phyloP scores from a whole-genome alignment of 2,888 invertebrate species.

The Cephus sareptanus region DNA sequence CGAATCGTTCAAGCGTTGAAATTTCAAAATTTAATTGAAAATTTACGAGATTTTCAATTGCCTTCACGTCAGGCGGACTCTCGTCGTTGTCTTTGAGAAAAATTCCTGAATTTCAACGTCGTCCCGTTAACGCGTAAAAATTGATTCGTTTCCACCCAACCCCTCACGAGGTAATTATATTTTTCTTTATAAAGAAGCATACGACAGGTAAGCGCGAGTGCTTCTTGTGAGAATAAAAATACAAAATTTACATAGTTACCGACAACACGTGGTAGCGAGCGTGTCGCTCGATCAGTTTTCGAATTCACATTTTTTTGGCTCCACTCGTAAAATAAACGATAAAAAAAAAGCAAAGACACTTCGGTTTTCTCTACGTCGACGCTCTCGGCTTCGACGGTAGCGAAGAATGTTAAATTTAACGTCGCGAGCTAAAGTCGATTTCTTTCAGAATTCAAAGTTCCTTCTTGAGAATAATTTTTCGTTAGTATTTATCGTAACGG shows the following conservation, averaged over 20 bases:
- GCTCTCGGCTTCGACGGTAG: neutral
- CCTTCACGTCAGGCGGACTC: neutral
- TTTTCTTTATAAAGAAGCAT: neutral
- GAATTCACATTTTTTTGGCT: neutral
- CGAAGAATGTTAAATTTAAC: neutral
- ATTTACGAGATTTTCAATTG: neutral
- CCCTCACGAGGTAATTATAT: neutral
- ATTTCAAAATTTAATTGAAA: neutral
- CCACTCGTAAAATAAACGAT: neutral
- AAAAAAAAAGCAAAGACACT: neutral
- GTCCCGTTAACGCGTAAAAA: neutral
- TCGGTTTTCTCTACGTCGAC: neutral
- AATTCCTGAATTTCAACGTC: neutral
- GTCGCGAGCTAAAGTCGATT: neutral
- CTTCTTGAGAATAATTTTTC: neutral
- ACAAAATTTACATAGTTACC: neutral
- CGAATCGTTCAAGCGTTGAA: neutral
- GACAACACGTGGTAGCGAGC: neutral
- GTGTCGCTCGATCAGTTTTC: neutral
- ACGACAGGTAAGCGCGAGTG: neutral
- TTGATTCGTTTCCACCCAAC: neutral
- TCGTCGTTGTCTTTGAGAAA: neutral
- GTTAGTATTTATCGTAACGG: neutral
- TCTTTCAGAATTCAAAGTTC: neutral
- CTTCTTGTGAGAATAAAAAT: neutral